These are phyloP conservation scores for Aphelenchoides besseyi DNA, from an alignment of 1,140 invertebrate species.

Conservation along the genomic window DNA sequence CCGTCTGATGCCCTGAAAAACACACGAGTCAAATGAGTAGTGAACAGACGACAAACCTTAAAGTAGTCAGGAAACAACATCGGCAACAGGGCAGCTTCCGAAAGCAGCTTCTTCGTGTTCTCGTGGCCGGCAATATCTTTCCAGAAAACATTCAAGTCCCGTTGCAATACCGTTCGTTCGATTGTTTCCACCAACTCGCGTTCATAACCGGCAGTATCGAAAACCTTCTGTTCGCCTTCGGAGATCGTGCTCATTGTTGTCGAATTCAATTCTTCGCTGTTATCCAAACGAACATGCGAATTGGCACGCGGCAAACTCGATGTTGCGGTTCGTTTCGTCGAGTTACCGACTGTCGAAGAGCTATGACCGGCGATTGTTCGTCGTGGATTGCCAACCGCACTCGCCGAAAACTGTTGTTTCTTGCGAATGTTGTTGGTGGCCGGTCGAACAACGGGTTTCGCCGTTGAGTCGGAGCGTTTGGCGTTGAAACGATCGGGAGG, in stretches of 20 bases:
- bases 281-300: neutral
- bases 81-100: slow-evolving; percentile 95
- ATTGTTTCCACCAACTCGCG: slow-evolving; percentile 88
- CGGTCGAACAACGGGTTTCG: neutral
- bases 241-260: neutral
- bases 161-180: slow-evolving; percentile 85
- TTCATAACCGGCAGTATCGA: slow-evolving; percentile 84
- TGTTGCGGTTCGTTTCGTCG: neutral
- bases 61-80: slow-evolving; percentile 98
- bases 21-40: neutral
- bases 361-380: neutral
- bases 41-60: slow-evolving; percentile 65
- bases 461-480: neutral
- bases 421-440: neutral
- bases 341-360: neutral
- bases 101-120: slow-evolving; percentile 87
- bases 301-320: neutral
- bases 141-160: slow-evolving; percentile 91
- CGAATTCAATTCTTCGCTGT: neutral
- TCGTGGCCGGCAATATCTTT: slow-evolving; percentile 90
- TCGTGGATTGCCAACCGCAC: neutral
- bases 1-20: slow-evolving; percentile 55
- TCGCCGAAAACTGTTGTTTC: neutral
- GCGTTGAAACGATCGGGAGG: neutral
- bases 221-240: slow-evolving; percentile 74